Conservation (phyloP, 1,140 invertebrate genomes). For the Fopius arisanus region DNA sequence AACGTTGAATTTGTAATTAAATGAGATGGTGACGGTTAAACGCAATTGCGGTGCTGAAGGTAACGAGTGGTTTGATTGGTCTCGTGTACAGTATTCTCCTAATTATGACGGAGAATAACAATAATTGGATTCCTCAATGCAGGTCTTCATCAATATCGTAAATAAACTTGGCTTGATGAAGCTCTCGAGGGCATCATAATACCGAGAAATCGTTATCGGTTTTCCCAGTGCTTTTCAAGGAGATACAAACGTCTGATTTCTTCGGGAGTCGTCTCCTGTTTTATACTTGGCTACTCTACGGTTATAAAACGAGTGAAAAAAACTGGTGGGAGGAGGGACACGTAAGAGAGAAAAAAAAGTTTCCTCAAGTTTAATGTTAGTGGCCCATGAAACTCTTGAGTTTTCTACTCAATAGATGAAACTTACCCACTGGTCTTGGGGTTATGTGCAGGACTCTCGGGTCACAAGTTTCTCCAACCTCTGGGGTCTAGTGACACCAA, state of each 20-base stretch:
- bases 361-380: background rate
- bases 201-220: background rate
- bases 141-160: background rate
- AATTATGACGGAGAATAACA: slow-evolving; percentile 34
- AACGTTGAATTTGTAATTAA: slow-evolving; percentile 45
- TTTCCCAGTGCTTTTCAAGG: background rate
- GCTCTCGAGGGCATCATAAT: background rate
- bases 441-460: background rate
- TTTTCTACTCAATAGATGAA: slow-evolving; percentile 5
- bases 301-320: background rate
- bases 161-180: background rate
- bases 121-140: slow-evolving; percentile 18
- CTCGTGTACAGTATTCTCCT: slow-evolving; percentile 35
- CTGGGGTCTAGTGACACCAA: background rate
- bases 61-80: slow-evolving; percentile 37
- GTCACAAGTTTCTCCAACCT: background rate
- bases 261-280: background rate
- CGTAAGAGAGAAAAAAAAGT: background rate
- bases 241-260: slow-evolving; percentile 11
- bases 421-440: background rate
- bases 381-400: background rate
- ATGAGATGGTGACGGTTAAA: slow-evolving; percentile 42
- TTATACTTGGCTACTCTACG: background rate
- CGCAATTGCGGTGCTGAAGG: background rate
- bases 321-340: background rate